These are phyloP conservation scores for Cydia splendana DNA, from an alignment of 1,140 invertebrate genomes.

Conservation along the genomic window DNA sequence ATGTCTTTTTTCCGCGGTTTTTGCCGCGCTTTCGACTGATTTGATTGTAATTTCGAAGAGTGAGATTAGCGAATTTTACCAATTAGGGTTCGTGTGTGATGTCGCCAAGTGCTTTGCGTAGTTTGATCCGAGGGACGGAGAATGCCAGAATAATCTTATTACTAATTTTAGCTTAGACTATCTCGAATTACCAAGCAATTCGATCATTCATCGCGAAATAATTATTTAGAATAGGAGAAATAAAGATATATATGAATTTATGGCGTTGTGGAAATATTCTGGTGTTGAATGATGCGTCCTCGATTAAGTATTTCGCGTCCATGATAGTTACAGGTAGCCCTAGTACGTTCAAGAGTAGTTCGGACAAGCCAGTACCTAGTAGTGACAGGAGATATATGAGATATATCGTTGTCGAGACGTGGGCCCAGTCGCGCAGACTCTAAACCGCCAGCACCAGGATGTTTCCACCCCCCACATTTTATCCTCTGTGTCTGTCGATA, in stretches of 20 bases:
- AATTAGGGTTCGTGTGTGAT: constrained; percentile 65
- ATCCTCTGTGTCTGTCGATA: constrained; percentile 75
- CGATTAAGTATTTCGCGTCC: constrained; percentile 59
- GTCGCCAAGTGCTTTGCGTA: constrained; percentile 66
- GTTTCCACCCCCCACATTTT: constrained; percentile 62
- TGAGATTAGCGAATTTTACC: constrained; percentile 75
- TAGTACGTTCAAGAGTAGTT: constrained; percentile 37
- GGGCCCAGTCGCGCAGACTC: constrained; percentile 65
- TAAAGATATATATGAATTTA: constrained; percentile 75
- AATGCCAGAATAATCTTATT: constrained; percentile 72
- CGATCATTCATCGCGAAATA: constrained; percentile 80
- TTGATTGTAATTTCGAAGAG: constrained; percentile 63
- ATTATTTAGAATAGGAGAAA: constrained; percentile 65
- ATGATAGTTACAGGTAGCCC: constrained; percentile 55
- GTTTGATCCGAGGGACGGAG: constrained; percentile 53
- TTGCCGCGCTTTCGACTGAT: constrained; percentile 56
- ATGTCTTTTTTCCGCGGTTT: constrained; percentile 46
- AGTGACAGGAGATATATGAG: constrained; percentile 53
- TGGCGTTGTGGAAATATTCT: constrained; percentile 53
- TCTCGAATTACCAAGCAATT: constrained; percentile 78
- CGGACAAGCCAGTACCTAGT: constrained; percentile 28
- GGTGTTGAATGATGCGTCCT: constrained; percentile 51
- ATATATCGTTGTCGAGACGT: constrained; percentile 57
- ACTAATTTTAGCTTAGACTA: constrained; percentile 75
- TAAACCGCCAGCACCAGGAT: constrained; percentile 58